Base-by-base conservation (phyloP, 2,888 invertebrate species). In the Escarpia spicata region DNA sequence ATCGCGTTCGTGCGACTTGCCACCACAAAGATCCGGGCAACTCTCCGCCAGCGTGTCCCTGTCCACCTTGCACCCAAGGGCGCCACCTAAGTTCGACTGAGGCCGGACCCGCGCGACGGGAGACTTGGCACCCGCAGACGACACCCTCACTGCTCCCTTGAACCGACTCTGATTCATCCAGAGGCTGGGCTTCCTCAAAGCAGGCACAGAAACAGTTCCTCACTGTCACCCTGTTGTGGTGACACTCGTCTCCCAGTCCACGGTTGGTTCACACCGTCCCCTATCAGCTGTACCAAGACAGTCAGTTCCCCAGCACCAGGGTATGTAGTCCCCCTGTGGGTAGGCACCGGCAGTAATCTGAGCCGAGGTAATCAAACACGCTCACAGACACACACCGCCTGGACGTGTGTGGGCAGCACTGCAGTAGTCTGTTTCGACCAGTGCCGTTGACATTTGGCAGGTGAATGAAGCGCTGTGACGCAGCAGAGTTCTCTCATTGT, bases 361-460 rank as follows among this genome's bases (percentile, higher is more conserved):
- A 75, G 75, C 26, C 75, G 75, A 26, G 75, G 75, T 75, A 26
- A 75, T 75, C 19, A 75, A 6, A 75, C 19, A 75, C 75, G 26
- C 75, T 75, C 26, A 26, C 75, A 75, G 75, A 6, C 75, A 75
- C 75, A 75, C 75, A 75, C 19, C n/a, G n/a, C 75, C 75, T 6
- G 26, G 75, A 75, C 26, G 19, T 19, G n/a, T 75, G 75, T 75
- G 6, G 6, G 75, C 75, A 75, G 75, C 75, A 75, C 75, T 75
- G 75, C 75, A 6, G 26, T 75, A 75, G 75, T 26, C 75, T 75
- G n/a, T 75, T 75, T 15, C 75, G 75, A 75, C 75, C 75, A 26
- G 75, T 75, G 75, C 75, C 75, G 75, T 75, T n/a, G 75, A 75
- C 75, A 75, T 75, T 75, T 26, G 75, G 75, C 75, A 75, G 75